phyloP scores from a whole-genome alignment of 2,797 vertebrate genomes.

The Capromys pilorides region DNA sequence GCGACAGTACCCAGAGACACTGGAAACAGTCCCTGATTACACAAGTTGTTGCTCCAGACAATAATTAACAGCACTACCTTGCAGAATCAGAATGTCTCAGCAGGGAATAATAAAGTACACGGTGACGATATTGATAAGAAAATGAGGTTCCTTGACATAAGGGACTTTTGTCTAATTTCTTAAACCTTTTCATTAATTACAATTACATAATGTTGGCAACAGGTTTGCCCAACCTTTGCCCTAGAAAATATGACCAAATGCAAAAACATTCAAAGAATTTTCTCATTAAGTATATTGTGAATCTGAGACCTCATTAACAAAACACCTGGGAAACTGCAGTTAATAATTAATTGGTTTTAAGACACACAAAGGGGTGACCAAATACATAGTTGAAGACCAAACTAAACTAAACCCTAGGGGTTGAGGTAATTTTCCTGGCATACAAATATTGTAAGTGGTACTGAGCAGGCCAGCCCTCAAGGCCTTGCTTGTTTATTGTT shows the following conservation, averaged over 20 bases:
- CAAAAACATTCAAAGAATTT: not conserved
- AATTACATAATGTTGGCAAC: not conserved
- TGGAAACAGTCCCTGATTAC: not conserved
- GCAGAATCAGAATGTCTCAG: not conserved
- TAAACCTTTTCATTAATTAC: not conserved
- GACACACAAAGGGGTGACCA: not conserved
- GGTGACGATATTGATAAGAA: not conserved
- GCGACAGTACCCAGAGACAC: not conserved
- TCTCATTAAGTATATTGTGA: slow-evolving; percentile 16
- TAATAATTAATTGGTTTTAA: slow-evolving; percentile 36
- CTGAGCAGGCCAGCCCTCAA: not conserved
- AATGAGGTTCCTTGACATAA: not conserved
- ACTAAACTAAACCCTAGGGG: not conserved
- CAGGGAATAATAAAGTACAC: not conserved
- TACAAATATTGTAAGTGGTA: not conserved
- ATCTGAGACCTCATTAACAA: not conserved
- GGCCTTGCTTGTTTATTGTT: not conserved
- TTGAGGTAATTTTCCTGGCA: not conserved
- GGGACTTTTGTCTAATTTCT: not conserved
- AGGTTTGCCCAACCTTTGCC: not conserved
- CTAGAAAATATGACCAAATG: not conserved
- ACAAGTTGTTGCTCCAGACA: not conserved
- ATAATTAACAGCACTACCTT: not conserved
- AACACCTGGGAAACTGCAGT: not conserved
- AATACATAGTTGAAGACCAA: not conserved